Evolutionary conservation across 2,797 vertebrate genomes (phyloP).

Genomic region (Eulemur coronatus): DNA sequence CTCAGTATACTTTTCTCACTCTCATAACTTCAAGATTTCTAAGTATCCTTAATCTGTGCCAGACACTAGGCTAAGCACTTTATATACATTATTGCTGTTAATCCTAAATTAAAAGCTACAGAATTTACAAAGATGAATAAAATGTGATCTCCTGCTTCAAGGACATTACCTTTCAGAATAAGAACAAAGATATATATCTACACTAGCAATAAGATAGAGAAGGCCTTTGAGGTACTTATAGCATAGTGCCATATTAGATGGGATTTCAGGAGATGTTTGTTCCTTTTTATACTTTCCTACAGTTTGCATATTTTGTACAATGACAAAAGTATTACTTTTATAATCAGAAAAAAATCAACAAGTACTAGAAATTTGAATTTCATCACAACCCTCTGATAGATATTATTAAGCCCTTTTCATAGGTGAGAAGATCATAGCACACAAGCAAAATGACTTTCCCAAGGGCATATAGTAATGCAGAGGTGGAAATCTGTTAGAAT

Average conservation of each 20-base stretch:
- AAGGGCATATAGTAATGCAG: neutral
- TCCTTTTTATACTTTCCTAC: neutral
- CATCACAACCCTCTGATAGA: neutral
- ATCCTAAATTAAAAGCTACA: constrained; percentile 13
- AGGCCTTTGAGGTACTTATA: neutral
- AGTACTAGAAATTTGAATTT: neutral
- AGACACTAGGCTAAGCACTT: neutral
- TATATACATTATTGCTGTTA: neutral
- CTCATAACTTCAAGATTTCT: neutral
- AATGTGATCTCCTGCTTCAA: constrained; percentile 7
- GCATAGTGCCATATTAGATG: neutral
- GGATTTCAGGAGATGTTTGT: neutral
- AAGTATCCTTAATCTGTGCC: neutral
- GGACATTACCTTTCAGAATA: neutral
- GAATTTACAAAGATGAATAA: constrained; percentile 16
- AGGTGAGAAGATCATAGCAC: neutral
- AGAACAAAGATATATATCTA: neutral
- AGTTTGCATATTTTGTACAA: neutral
- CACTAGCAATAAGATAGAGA: neutral
- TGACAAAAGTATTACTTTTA: constrained; percentile 5
- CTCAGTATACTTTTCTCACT: neutral
- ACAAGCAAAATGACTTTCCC: neutral
- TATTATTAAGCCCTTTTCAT: neutral
- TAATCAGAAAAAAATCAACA: constrained; percentile 4
- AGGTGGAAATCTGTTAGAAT: neutral